Percentiles rank a stretch among this genome's conserved stretches.
Conservation (phyloP, 2,113 vertebrate genomes). For the Prolemur simus region DNA sequence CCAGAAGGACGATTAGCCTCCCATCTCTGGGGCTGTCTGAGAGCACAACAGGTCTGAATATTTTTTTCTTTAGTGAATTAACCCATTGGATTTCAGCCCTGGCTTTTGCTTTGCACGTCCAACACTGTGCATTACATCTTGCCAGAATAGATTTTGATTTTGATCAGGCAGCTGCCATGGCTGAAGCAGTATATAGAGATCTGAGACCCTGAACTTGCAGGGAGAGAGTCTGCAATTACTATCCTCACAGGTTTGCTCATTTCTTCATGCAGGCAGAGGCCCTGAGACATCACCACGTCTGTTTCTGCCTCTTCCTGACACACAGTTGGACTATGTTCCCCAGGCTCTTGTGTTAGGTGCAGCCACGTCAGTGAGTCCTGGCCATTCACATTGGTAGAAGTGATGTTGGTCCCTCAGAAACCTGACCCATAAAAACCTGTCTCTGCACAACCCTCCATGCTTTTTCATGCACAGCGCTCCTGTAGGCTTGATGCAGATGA, state of each 20-base stretch:
- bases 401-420: neutral
- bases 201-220: neutral
- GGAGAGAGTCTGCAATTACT: neutral
- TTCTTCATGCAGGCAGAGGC: neutral
- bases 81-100: neutral
- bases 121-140: neutral
- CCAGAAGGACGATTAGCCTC: constrained; percentile 57
- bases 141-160: neutral
- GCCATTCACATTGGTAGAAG: neutral
- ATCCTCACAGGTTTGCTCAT: neutral
- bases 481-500: no score
- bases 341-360: neutral
- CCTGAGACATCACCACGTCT: neutral
- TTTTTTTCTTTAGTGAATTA: constrained; percentile 9
- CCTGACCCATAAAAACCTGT: neutral
- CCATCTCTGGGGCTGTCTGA: neutral
- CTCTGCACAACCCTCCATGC: rapidly evolving
- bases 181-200: neutral
- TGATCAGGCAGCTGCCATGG: neutral
- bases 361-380: neutral
- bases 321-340: neutral
- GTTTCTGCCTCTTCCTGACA: neutral
- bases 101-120: neutral
- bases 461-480: neutral
- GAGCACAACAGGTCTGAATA: neutral